phyloP scores from a whole-genome alignment of 2,797 vertebrate genomes.

The Rhynchonycteris naso region DNA sequence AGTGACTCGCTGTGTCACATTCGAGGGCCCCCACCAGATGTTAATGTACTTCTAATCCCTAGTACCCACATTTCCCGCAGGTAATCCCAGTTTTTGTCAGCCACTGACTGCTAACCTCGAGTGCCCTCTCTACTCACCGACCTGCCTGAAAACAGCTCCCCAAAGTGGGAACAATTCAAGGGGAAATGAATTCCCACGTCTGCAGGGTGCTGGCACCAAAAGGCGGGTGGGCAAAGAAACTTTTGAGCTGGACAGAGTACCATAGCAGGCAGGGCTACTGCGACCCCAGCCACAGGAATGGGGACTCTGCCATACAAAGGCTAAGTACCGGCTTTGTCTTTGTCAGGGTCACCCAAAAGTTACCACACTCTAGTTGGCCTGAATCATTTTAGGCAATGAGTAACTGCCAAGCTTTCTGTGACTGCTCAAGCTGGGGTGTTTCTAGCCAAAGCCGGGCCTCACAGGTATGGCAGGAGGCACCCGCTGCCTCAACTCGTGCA shows the following conservation, averaged over 20 bases:
- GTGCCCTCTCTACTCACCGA: constrained; percentile 55
- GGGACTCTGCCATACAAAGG: constrained; percentile 86
- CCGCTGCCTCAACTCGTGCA: not conserved
- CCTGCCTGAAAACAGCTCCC: constrained; percentile 20
- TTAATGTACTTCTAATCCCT: constrained; percentile 52
- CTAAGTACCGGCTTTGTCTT: constrained; percentile 94
- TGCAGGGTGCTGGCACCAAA: constrained; percentile 38
- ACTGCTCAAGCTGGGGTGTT: constrained; percentile 57
- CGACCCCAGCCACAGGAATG: constrained; percentile 62
- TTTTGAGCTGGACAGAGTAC: constrained; percentile 48
- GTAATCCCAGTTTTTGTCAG: constrained; percentile 85
- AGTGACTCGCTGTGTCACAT: constrained; percentile 77
- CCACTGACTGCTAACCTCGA: constrained; percentile 68
- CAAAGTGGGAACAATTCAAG: constrained; percentile 9
- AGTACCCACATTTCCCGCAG: constrained; percentile 50
- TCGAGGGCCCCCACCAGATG: constrained; percentile 77
- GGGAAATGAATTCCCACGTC: constrained; percentile 31
- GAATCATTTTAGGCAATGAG: constrained; percentile 88
- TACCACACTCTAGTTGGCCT: constrained; percentile 94
- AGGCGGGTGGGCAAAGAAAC: not conserved
- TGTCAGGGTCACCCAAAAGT: constrained; percentile 98
- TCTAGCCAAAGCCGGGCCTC: constrained; percentile 41
- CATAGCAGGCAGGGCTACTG: constrained; percentile 67
- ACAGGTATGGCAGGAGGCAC: not conserved
- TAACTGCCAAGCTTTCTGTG: constrained; percentile 84